Base-by-base conservation (phyloP, 2,113 vertebrate species). In the Solea senegalensis region DNA sequence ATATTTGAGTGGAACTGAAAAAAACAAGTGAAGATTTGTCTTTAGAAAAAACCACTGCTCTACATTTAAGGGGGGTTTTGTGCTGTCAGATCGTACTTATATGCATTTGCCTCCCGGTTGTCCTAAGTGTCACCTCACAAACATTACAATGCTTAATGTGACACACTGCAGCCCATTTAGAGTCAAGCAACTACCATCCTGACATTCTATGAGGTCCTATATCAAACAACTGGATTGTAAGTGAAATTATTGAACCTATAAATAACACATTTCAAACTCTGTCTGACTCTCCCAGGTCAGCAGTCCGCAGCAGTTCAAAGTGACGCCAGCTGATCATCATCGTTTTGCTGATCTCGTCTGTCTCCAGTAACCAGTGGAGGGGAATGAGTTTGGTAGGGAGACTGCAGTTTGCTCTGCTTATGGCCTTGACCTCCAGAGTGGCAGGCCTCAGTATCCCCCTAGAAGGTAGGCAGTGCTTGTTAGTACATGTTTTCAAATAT, bases 381-480 rank as follows among this genome's bases (percentile, higher is more conserved):
- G 85, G 70, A 57, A 97, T 97, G 96, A 93, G 82, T 86, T 74
- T 76, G 64, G 74, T 79, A 6, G 75, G 86, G 84, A 74, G 89
- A 85, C 87, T 90, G 86, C 87, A 74, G 83, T 80, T 91, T 74
- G 48, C 63, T 86, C 84, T 81, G 83, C 78, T 92, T 70, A 76
- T 91, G 93, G 64, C 76, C 72, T 65, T 86, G 53, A 83, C 69
- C 64, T 85, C 92, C 85, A 64, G 68, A 72, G 88, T 87, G 60
- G 54, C 84, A 73, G 92, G 72, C 53, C 72, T 91, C 39, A 15
- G 92, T 66, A 94, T 97, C 78, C 96, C 97, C n/a, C 86, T 94
- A 84, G 92, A 94, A 86, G 93, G 95, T 96, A 91, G 77, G 93
- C 50, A 0, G 41, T 26, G 21, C 5, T 58, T 56, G 15, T 52